Evolutionary conservation across 37 sponge, comb jelly and placozoan species (phyloP).

Genomic region (Theonella swinhoei): DNA sequence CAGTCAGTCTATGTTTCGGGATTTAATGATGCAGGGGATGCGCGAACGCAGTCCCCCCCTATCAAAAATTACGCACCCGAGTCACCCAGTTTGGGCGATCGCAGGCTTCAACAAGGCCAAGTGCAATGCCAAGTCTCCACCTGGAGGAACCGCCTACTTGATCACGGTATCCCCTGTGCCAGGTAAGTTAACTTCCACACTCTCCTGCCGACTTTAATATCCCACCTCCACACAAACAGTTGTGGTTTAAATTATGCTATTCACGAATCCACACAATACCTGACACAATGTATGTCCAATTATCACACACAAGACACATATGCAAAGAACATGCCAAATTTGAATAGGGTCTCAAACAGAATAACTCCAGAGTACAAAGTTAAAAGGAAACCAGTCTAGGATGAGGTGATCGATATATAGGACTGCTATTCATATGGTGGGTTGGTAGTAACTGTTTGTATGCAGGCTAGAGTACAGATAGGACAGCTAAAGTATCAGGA

Average conservation of each 20-base stretch:
- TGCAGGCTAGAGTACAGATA: no score
- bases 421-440: no score
- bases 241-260: slow-evolving; percentile 19
- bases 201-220: not conserved
- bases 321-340: no score
- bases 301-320: no score
- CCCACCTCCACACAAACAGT: slow-evolving; percentile 31
- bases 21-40: slow-evolving; percentile 53
- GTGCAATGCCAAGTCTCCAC: slow-evolving; percentile 97
- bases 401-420: no score
- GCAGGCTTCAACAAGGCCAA: slow-evolving; percentile 93
- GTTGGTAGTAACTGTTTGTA: no score
- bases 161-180: slow-evolving; percentile 95
- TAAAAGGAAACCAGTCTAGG: no score
- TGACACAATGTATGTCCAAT: no score
- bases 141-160: slow-evolving; percentile 90
- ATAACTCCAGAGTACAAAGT: no score
- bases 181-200: slow-evolving; percentile 88
- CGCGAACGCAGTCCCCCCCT: slow-evolving; percentile 98
- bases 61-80: slow-evolving; percentile 97
- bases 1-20: no score
- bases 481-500: no score
- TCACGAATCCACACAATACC: not conserved
- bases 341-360: no score
- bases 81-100: slow-evolving; percentile 97